phyloP scores from a whole-genome alignment of 2,797 vertebrate genomes.

The Malacoraja senta region DNA sequence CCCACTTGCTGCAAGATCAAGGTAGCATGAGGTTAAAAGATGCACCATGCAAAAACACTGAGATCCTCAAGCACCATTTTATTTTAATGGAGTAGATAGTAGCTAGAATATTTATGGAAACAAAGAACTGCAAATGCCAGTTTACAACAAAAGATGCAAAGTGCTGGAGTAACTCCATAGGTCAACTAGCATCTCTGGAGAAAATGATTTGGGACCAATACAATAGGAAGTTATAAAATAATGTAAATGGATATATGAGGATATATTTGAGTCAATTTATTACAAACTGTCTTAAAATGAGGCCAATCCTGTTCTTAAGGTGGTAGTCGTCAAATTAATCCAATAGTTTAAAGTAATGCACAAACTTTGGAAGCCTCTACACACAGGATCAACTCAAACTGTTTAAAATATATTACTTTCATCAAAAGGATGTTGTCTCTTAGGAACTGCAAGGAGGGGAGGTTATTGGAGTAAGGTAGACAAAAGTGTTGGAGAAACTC shows the following conservation, averaged over 20 bases:
- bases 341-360: slow-evolving; percentile 22
- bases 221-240: neutral
- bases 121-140: no score
- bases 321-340: neutral
- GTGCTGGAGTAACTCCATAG: no score
- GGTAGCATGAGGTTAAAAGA: neutral
- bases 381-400: neutral
- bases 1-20: neutral
- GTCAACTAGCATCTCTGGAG: no score
- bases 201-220: no score
- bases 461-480: neutral
- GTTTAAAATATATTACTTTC: neutral
- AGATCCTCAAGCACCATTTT: neutral
- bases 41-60: neutral
- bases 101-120: neutral
- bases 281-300: neutral
- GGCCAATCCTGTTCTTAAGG: neutral
- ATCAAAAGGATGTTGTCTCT: neutral
- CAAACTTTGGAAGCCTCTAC: neutral
- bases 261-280: neutral
- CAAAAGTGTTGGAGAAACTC: no score
- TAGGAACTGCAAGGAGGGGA: neutral
- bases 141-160: neutral
- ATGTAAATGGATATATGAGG: neutral
- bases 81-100: neutral